A percentile compares a stretch with the other conserved stretches of the same genome.
Evolutionary conservation across 2,888 invertebrate species (phyloP).

Genomic region (Troides helena): DNA sequence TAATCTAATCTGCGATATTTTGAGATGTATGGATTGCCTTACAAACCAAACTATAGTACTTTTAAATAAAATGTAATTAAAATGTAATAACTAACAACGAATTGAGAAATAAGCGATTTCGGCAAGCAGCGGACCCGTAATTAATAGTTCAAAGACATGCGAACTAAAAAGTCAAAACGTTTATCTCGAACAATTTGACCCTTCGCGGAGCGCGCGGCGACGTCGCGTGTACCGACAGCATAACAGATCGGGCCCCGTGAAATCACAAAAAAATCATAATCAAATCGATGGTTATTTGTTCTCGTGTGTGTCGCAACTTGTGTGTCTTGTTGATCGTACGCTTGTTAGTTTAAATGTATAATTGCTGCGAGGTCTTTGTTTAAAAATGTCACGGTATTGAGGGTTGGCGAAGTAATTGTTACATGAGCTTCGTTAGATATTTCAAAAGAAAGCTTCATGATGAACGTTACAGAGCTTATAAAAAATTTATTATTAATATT

Average conservation of each 20-base stretch:
- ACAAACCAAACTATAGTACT: too few species aligned
- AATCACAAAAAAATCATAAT: constrained; percentile 36
- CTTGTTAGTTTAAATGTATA: constrained; percentile 12
- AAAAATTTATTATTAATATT: background rate
- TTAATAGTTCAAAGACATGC: constrained; percentile 28
- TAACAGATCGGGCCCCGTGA: constrained; percentile 50
- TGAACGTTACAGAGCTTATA: background rate
- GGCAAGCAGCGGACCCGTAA: constrained; percentile 20
- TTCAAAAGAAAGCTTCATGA: background rate
- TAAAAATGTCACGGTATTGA: constrained; percentile 58
- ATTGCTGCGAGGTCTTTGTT: constrained; percentile 45
- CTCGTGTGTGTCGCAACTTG: constrained; percentile 38
- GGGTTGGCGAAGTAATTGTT: background rate
- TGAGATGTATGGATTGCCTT: too few species aligned
- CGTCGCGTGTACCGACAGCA: constrained; percentile 59
- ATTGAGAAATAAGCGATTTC: constrained; percentile 22
- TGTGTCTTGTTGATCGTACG: constrained; percentile 50
- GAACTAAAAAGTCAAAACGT: constrained; percentile 39
- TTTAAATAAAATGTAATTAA: too few species aligned
- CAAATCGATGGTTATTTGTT: constrained; percentile 36
- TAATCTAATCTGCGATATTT: too few species aligned
- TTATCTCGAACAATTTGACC: constrained; percentile 51
- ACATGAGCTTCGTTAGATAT: background rate
- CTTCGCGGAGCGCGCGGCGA: constrained; percentile 40
- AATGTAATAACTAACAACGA: background rate